These are phyloP conservation scores for Suillia variegata DNA, from an alignment of 2,888 invertebrate genomes.

Conservation along the genomic window DNA sequence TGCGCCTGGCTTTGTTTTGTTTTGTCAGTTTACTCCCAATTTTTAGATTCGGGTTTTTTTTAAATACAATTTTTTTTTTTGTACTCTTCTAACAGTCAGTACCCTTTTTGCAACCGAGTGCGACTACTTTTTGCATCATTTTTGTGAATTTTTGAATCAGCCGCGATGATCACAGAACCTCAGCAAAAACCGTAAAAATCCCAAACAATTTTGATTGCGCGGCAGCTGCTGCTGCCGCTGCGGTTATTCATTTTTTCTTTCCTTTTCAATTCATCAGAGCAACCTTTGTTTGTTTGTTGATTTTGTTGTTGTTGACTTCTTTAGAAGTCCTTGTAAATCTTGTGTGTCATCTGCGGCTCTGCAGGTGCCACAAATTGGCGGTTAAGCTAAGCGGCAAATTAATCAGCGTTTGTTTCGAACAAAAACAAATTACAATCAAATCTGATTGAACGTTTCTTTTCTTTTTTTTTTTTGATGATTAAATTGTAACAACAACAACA, in stretches of 20 bases:
- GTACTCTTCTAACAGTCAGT: background rate
- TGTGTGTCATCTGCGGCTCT: background rate
- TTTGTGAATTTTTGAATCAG: background rate
- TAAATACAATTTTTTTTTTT: background rate
- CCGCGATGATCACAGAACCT: too few relatives aligned
- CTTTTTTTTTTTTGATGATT: too few relatives aligned
- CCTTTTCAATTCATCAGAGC: constrained; percentile 40
- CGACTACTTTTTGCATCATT: too few relatives aligned
- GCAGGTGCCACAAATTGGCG: background rate
- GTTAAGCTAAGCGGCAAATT: background rate
- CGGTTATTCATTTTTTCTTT: background rate
- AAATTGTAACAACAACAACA: too few relatives aligned
- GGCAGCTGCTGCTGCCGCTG: background rate
- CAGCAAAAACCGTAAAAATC: too few relatives aligned
- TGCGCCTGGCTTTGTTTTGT: too few relatives aligned
- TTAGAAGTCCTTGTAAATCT: background rate
- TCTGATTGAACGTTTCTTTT: too few relatives aligned
- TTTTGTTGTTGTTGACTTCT: too few relatives aligned
- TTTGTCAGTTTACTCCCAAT: constrained; percentile 1
- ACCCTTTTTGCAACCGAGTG: too few relatives aligned
- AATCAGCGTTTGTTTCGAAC: too few relatives aligned
- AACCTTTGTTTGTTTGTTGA: constrained; percentile 47
- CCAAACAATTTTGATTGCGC: constrained; percentile 1
- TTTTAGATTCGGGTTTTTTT: background rate
- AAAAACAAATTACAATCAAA: too few relatives aligned